Conservation (phyloP, 1,140 invertebrate genomes). For the Euglossa dilemma region DNA sequence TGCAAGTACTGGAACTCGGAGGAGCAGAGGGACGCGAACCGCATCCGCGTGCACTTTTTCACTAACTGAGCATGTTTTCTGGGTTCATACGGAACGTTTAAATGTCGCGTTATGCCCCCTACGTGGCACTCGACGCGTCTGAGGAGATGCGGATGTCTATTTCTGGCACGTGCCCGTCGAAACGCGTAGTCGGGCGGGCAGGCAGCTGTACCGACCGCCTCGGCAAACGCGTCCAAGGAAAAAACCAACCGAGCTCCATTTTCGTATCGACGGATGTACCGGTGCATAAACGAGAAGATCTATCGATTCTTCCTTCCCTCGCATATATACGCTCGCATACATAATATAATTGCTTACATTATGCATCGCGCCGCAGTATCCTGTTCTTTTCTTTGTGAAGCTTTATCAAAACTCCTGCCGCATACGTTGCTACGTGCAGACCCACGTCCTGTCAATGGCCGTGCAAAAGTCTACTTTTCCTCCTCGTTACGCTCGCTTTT, state of each 20-base stretch:
- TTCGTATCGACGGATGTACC: no score
- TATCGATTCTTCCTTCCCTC: background rate
- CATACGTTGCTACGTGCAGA: conserved; percentile 36
- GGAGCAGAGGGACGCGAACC: background rate
- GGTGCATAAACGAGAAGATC: background rate
- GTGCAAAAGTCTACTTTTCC: conserved; percentile 30
- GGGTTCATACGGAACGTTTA: conserved; percentile 32
- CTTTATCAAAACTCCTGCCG: conserved; percentile 44
- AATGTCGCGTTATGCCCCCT: conserved; percentile 75
- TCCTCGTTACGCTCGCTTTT: background rate
- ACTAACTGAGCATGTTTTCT: conserved; percentile 46
- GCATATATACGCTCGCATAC: background rate
- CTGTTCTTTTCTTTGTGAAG: conserved; percentile 8
- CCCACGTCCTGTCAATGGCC: conserved; percentile 33
- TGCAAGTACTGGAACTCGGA: no score
- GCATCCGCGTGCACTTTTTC: conserved; percentile 31
- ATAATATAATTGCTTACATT: conserved; percentile 24
- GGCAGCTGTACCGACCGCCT: background rate
- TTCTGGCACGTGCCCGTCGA: conserved; percentile 69
- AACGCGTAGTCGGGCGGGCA: conserved; percentile 23
- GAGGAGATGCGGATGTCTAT: conserved; percentile 70
- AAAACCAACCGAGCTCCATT: background rate
- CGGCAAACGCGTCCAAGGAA: conserved; percentile 32
- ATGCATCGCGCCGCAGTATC: conserved; percentile 18
- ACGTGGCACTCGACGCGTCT: conserved; percentile 62